These are phyloP conservation scores for Cataglyphis cursor DNA, from an alignment of 2,888 invertebrate species.

Conservation along the genomic window DNA sequence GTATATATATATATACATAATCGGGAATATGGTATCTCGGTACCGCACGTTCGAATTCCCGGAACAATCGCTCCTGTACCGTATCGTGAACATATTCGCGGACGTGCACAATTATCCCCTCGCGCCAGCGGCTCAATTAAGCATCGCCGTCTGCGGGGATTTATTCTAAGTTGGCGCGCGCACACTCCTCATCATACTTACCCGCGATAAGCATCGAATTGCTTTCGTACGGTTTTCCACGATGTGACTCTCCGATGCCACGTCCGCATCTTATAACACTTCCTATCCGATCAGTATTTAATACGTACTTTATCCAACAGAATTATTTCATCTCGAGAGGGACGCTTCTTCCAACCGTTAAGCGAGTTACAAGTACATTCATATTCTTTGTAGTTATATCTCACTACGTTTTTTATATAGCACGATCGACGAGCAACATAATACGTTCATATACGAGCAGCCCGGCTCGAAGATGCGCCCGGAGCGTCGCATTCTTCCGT, in stretches of 20 bases:
- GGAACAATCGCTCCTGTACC: constrained; percentile 74
- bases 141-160: constrained; percentile 63
- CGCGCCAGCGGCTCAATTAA: constrained; percentile 72
- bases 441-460: background rate
- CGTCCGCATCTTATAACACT: background rate
- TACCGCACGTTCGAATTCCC: constrained; percentile 72
- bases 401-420: background rate
- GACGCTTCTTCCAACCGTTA: background rate
- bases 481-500: constrained; percentile 22
- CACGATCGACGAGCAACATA: background rate
- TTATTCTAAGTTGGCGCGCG: constrained; percentile 58
- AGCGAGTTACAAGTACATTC: background rate
- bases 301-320: background rate
- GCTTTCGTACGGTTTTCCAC: constrained; percentile 17
- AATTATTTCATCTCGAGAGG: background rate
- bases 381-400: background rate
- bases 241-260: background rate
- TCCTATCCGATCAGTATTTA: constrained; percentile 5
- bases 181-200: constrained; percentile 42
- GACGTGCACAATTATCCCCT: constrained; percentile 74
- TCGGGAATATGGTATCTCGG: constrained; percentile 72
- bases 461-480: constrained; percentile 9
- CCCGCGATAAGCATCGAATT: constrained; percentile 35
- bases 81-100: constrained; percentile 72
- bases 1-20: background rate